Base-by-base conservation (phyloP, 2,888 invertebrate species). In the Heliconius ismenius region DNA sequence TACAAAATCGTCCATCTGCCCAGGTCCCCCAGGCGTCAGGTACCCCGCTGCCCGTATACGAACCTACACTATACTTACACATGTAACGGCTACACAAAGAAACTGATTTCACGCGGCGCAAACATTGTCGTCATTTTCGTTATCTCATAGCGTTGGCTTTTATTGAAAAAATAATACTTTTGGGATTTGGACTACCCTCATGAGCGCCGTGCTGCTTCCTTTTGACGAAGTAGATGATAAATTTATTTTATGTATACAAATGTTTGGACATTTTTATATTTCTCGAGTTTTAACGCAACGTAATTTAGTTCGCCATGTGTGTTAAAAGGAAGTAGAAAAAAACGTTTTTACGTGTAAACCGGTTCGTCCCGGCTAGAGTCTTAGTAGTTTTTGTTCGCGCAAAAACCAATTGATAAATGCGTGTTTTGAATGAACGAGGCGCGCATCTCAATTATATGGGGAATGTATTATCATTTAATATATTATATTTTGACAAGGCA, bases 261-360 rank as follows among this genome's bases (percentile, higher is more conserved):
- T 94, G 92, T 93, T 94, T 94, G 92, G 93, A 94, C 93, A 93
- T 93, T 93, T 94, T 93, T 93, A 94, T 93, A 93, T 92, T 88
- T 90, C 90, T 92, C 93, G 90, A 92, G 91, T 89, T 93, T 92
- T 92, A 87, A 89, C 89, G 91, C 92, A 91, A 92, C 92, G 92
- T 93, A 92, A 93, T 93, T 93, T 92, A 92, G 92, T 90, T 91
- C 89, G 89, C 93, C 93, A 94, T 94, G 89, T 94, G 93, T 92
- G 87, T 49, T 49, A 49, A 91, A 92, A 92, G 93, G 93, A 94
- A 93, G 89, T 90, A 86, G 86, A 93, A 93, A 93, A 94, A 91
- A 49, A 49, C 18, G 39, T 91, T 86, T 93, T 92, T 92, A 93
- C 90, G 92, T 85, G 83, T 84, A 84, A 88, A 88, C 86, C 85